phyloP scores from a whole-genome alignment of 2,113 vertebrate species.

The Eira barbara region DNA sequence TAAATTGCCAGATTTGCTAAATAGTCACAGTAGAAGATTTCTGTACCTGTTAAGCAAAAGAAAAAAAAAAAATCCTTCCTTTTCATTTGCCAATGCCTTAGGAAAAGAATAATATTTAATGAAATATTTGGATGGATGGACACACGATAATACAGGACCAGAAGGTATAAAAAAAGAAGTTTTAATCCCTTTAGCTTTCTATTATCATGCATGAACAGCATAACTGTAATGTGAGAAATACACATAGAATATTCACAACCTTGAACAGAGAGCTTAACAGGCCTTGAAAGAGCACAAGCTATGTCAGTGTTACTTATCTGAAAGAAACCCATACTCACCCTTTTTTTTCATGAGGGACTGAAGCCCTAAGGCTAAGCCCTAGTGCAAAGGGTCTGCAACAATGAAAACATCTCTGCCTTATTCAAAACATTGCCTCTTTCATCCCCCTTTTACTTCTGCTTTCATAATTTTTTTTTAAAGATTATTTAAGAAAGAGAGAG shows the following conservation, averaged over 20 bases:
- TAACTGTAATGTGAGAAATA: not conserved
- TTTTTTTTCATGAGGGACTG: not conserved
- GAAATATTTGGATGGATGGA: not conserved
- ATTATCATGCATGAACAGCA: not conserved
- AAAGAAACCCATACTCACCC: not conserved
- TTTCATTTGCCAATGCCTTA: not conserved
- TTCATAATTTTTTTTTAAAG: not conserved
- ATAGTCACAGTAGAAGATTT: not conserved
- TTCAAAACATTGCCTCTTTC: not conserved
- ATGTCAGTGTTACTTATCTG: not conserved
- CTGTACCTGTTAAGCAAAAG: not conserved
- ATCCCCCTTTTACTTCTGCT: not conserved
- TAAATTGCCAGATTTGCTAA: conserved; percentile 11
- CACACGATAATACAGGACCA: not conserved
- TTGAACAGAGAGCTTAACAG: not conserved
- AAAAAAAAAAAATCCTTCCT: not conserved
- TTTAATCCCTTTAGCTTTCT: conserved; percentile 16
- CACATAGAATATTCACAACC: not conserved
- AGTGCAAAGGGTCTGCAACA: not conserved
- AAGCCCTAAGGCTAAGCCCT: not conserved
- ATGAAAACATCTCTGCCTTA: not conserved
- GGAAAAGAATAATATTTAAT: conserved; percentile 31
- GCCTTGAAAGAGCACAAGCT: not conserved
- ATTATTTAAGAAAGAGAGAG: not conserved
- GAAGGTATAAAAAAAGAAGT: not conserved